Evolutionary conservation across 2,888 invertebrate genomes (phyloP), one percentile per base, ranked within the genome.

Genomic region (Meganola albula): DNA sequence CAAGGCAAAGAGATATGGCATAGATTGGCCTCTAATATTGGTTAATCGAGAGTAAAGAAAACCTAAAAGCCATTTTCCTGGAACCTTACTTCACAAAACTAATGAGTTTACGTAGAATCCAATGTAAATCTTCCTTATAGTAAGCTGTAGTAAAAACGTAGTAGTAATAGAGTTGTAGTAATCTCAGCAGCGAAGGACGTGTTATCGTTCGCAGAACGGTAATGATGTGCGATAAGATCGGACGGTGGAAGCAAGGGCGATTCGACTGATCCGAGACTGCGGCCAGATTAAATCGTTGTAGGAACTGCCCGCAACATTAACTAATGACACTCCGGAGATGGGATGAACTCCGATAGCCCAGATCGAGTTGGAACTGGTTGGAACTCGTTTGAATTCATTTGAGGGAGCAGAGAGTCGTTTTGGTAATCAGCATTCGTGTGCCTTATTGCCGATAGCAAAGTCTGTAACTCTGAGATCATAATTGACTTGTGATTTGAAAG

Each of bases 251-350:
- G 54, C 46, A 57, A 55, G 65, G 65, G 65, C 55, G 61, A 56
- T 61, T 62, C 62, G 60, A 58, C 62, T 66, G 70, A 77, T 75
- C 73, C 64, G 50, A 54, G 61, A 52, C 65, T 59, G 52, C 33
- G 60, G 53, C 49, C 41, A 71, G 74, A 75, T 75, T 71, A 69
- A 68, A 75, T 74, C 73, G 66, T 56, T 45, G 55, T 60, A 60
- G 65, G 62, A 67, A 72, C 72, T 72, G 73, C 57, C 74, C 73
- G 72, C 74, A 73, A 75, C 76, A 76, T 76, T 76, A 76, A 75
- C 76, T 76, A 76, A 76, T 76, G 76, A 73, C 64, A 62, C 60
- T 61, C 58, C 53, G 57, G 67, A 72, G 73, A 71, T 73, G 64
- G 58, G 62, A 46, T 47, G 45, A 50, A 50, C 45, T 46, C 47